Conservation (phyloP, 2,888 invertebrate species). For the Villa cingulata region DNA sequence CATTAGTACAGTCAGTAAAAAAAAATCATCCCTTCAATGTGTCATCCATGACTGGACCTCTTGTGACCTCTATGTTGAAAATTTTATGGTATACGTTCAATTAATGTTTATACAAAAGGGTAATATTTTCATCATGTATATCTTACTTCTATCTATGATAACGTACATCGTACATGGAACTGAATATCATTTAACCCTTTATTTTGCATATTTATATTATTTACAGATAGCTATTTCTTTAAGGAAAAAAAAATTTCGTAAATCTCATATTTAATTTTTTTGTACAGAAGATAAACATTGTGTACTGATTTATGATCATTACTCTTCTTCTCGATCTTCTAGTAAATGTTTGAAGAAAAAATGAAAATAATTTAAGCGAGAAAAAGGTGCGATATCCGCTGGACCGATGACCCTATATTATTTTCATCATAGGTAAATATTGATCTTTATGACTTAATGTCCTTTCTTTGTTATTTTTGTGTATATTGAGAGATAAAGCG, state of each 20-base stretch:
- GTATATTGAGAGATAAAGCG: background rate
- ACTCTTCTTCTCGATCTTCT: too few species aligned
- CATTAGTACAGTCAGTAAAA: background rate
- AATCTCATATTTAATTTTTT: too few species aligned
- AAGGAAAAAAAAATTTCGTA: too few species aligned
- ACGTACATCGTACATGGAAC: too few species aligned
- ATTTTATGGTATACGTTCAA: background rate
- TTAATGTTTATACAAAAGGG: background rate
- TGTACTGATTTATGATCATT: background rate
- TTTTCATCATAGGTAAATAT: background rate
- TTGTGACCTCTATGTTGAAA: background rate
- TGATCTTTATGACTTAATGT: background rate
- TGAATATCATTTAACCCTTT: too few species aligned
- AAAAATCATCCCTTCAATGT: background rate
- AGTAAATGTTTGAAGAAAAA: too few species aligned
- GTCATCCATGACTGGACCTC: background rate
- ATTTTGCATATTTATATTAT: too few species aligned
- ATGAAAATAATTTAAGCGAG: background rate
- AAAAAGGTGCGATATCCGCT: background rate
- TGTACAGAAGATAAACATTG: too few species aligned
- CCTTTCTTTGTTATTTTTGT: background rate
- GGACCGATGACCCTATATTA: background rate
- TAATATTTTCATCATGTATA: background rate
- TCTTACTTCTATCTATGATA: too few species aligned
- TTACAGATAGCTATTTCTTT: too few species aligned